Evolutionary conservation across 23 tunicate species (phyloP), one percentile per base, ranked within the genome.

Genomic region (Corella eumyota): DNA sequence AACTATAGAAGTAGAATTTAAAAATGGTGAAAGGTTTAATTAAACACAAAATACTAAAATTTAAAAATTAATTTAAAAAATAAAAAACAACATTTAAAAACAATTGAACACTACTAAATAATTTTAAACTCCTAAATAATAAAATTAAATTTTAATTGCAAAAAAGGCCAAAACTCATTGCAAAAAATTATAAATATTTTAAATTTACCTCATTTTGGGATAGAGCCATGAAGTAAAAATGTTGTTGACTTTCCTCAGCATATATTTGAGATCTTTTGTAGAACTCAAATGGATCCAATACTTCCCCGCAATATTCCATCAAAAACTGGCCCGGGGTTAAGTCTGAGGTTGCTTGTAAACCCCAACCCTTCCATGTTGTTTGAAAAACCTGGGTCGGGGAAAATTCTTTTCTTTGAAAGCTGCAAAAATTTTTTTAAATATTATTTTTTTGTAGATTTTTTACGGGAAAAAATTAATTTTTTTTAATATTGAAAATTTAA

Each of bases 231-330:
- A 90, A 90, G 67, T 90, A 90, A 58, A 80, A 81, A 60, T 90
- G 97, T 57, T 80, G 88, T 29, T 80, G 90, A 52, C 71, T 75
- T 40, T 60, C 48, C 29, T 56, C 45, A 2, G 97, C 56, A 64
- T 90, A 90, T 29, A 67, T 26, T 50, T 63, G 66, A 21, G 91
- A 80, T 65, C 97, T 68, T 51, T 75, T 52, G 6, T 65, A 54
- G 50, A 90, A 90, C 51, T 90, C 92, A 0, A 7, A 26, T 45
- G 59, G 75, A 60, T 81, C 84, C 3, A 90, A 33, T 15, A 90
- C 97, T 52, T 90, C 97, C 25, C 97, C 97, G 62, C 83, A 75
- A 55, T 90, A 90, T 40, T 90, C 97, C 97, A 90, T 90, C 38
- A 90, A 70, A 32, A 90, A 50, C 62, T 67, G 58, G 7, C 92